Evolutionary conservation across 2,797 vertebrate genomes (phyloP), one percentile per base, ranked within the genome.

Genomic region (Rhincodon typus): DNA sequence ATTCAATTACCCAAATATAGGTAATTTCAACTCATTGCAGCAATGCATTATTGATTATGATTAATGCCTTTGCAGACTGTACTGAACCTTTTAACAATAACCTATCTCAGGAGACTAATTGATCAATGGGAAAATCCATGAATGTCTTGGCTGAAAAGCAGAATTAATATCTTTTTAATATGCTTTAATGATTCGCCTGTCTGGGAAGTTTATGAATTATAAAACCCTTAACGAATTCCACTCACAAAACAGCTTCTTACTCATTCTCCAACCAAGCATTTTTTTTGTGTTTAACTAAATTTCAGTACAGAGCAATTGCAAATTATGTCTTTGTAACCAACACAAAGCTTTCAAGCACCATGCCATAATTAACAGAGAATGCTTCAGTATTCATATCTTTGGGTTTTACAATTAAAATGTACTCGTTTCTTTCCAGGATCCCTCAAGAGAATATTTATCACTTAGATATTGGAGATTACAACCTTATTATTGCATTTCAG

Each of bases 31-130:
- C 94, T 50, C 69, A 53, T 74, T 77, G 69, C 42, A n/a, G 70
- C 17, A 13, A 72, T 95, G 70, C 70, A 95, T 95, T 95, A 95
- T 95, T 95, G 94, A 95, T 95, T 95, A 21, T 77, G 70, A 95
- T 74, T 74, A 95, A 95, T 77, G 69, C 50, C 46, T 77, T 53
- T 70, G 21, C 42, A 74, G 69, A 34, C 25, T 77, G 42, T 17
- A 95, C 46, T 95, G 94, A 95, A 50, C 94, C 94, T 77, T 95
- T 74, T 74, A 95, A 95, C 94, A 95, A 95, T 95, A 95, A 95
- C 94, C 94, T 77, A 72, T 95, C 70, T 50, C 46, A 53, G 46
- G 94, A 95, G 94, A 77, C 42, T 74, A 77, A 95, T 95, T 95
- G 94, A 77, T 77, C 46, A 95, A n/a, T 95, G 70, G 57, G 70